phyloP scores from a whole-genome alignment of 2,888 invertebrate genomes.

The Shargacucullia verbasci region DNA sequence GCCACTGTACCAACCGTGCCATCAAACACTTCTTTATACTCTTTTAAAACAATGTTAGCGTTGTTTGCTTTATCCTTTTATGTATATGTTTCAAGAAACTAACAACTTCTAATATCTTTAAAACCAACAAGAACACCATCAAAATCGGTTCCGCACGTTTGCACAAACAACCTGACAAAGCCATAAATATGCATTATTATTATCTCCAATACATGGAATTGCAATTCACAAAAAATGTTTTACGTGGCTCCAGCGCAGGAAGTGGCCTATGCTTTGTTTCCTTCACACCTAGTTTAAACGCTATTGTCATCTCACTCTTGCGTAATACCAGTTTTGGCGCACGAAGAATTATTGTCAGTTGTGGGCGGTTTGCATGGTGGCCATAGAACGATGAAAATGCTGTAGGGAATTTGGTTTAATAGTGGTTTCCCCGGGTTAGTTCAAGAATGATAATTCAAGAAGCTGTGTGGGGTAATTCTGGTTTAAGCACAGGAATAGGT shows the following conservation, averaged over 20 bases:
- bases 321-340: conserved; percentile 76
- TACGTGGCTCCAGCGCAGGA: conserved; percentile 67
- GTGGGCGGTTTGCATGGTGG: conserved; percentile 58
- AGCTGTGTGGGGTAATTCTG: neutral
- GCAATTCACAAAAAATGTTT: conserved; percentile 63
- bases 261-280: conserved; percentile 55
- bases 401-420: conserved; percentile 33
- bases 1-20: too few relatives aligned
- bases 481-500: neutral
- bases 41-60: too few relatives aligned
- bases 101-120: conserved; percentile 20
- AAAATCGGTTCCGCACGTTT: conserved; percentile 56
- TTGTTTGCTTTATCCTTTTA: too few relatives aligned
- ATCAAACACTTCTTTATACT: too few relatives aligned
- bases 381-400: conserved; percentile 44
- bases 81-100: neutral
- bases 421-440: neutral
- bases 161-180: conserved; percentile 49
- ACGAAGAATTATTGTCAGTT: conserved; percentile 68
- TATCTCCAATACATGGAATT: conserved; percentile 63
- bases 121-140: conserved; percentile 30
- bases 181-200: conserved; percentile 55
- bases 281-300: conserved; percentile 29
- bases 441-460: conserved; percentile 1
- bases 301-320: conserved; percentile 57